phyloP scores from a whole-genome alignment of 2,113 vertebrate genomes.

The Myrmecobius fasciatus region DNA sequence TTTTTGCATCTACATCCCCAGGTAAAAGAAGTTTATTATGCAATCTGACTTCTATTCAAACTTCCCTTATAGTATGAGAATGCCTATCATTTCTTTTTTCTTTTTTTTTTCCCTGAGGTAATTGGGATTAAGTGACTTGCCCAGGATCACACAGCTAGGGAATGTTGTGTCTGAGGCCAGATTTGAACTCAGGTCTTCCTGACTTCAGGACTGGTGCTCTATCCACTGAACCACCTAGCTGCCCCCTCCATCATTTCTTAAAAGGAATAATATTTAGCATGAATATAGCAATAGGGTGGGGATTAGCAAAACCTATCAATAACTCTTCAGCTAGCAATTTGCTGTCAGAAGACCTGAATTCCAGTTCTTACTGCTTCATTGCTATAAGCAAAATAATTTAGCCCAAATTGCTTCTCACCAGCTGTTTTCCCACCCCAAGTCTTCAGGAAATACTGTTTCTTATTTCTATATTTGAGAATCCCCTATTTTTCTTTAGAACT shows the following conservation, averaged over 20 bases:
- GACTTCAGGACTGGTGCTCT: too few species aligned
- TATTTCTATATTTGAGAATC: neutral
- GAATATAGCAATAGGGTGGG: neutral
- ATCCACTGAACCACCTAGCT: too few species aligned
- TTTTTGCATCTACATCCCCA: neutral
- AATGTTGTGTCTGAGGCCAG: too few species aligned
- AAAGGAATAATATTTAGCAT: neutral
- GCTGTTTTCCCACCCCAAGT: neutral
- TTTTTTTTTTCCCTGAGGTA: too few species aligned
- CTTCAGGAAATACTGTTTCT: neutral
- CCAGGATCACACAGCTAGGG: too few species aligned
- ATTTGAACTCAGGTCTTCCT: too few species aligned
- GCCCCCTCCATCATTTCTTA: too few species aligned
- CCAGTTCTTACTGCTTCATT: neutral
- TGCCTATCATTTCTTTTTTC: neutral
- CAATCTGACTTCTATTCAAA: neutral
- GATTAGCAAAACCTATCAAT: neutral
- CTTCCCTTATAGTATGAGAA: neutral
- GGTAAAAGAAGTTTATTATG: neutral
- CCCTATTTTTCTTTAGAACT: neutral
- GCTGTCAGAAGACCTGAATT: neutral
- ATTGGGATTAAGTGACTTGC: too few species aligned
- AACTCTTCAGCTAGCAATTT: neutral
- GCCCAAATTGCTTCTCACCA: neutral
- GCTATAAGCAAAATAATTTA: neutral